These are phyloP conservation scores for Drosophila punjabiensis DNA, from an alignment of 1,140 invertebrate genomes.

Conservation along the genomic window DNA sequence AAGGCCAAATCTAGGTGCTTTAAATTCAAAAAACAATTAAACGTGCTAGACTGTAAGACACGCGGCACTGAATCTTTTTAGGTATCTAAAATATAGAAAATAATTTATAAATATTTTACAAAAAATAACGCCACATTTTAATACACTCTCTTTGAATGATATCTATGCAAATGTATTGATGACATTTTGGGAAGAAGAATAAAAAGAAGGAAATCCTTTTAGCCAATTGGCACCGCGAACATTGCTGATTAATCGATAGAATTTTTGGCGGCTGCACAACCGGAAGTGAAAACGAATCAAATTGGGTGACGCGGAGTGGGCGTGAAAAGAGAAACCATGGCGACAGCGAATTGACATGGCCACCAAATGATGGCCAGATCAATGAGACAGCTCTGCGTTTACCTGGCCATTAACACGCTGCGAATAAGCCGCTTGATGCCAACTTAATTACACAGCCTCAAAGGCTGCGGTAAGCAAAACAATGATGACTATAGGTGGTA, in stretches of 20 bases:
- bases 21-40: too few species aligned
- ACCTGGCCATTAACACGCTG: conserved; percentile 61
- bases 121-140: neutral
- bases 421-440: conserved; percentile 35
- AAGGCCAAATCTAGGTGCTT: too few species aligned
- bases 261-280: conserved; percentile 57
- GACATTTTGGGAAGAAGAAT: neutral
- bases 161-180: neutral
- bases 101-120: neutral
- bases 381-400: conserved; percentile 40
- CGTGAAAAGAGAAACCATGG: conserved; percentile 18
- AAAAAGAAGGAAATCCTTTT: conserved; percentile 12
- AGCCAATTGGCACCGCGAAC: conserved; percentile 55
- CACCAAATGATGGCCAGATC: conserved; percentile 15
- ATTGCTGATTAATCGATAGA: conserved; percentile 73
- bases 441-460: conserved; percentile 66
- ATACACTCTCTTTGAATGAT: neutral
- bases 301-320: conserved; percentile 6
- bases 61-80: too few species aligned
- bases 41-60: too few species aligned
- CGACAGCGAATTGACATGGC: conserved; percentile 27
- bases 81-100: too few species aligned
- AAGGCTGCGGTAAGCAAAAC: conserved; percentile 47
- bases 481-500: conserved; percentile 16
- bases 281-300: conserved; percentile 36